Base-by-base conservation (phyloP, 2,888 invertebrate species). In the Resseliella maxima region DNA sequence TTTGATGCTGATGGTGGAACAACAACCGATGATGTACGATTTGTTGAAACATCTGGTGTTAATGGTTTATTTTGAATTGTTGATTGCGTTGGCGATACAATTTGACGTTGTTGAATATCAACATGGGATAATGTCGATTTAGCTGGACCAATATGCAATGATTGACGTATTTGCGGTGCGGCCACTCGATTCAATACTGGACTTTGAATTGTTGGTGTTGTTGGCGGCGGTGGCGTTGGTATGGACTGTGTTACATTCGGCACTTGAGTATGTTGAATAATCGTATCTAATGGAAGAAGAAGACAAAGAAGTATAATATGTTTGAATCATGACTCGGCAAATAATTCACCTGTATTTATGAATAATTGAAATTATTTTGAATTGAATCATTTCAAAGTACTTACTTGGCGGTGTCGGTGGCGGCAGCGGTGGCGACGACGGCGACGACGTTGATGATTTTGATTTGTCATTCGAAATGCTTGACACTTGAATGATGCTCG, bases 11-110 rank as follows among this genome's bases (percentile, higher is more conserved):
- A 89, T 18, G 85, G 45, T 15, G 85, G 85, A 1, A 85, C 27
- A 38, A 41, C 72, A 46, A 45, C 45, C 0, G 83, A 21, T 87
- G 93, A 92, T 90, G 94, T 93, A 85, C 94, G 90, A 88, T 92
- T 93, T 87, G 93, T 92, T 6, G 88, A 50, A 0, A 86, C 88
- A 45, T 35, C 92, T 92, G 83, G 38, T 36, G 87, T 86, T 81
- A 88, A 88, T 6, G 89, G 87, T 83, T 21, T 83, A 21, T 31
- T 31, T 38, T 41, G 24, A 21, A 92, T 91, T 88, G 92, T 89
- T 89, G 91, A 91, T 87, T 91, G 92, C 18, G 88, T 87, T 8
- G 88, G 87, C 86, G 87, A 85, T 85, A 88, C 86, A 64, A 87
- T 85, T 85, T 87, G 88, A 64, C 86, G 41, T 81, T 88, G 88